phyloP scores from a whole-genome alignment of 2,797 vertebrate species.

The Aselliscus stoliczkanus region DNA sequence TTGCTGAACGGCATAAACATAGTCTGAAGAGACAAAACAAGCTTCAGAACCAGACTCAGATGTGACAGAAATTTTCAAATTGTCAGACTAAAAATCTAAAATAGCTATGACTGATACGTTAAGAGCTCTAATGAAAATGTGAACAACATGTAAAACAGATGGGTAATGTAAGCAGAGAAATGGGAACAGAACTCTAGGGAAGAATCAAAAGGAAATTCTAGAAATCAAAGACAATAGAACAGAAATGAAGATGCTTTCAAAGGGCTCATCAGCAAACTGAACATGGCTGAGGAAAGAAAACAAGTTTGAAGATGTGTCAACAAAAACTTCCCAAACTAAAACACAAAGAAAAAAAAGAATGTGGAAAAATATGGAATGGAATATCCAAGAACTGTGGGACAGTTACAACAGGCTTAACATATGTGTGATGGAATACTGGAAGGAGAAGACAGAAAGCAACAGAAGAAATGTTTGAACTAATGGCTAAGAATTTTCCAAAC shows the following conservation, averaged over 20 bases:
- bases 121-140: neutral
- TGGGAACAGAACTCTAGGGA: neutral
- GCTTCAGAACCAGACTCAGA: neutral
- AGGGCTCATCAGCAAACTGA: neutral
- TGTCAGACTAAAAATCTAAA: neutral
- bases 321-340: neutral
- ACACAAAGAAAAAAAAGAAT: neutral
- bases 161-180: neutral
- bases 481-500: neutral
- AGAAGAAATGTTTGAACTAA: neutral
- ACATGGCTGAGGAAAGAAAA: neutral
- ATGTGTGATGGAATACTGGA: neutral
- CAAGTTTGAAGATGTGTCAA: neutral
- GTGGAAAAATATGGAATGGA: neutral
- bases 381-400: neutral
- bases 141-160: neutral
- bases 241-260: neutral
- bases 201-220: neutral
- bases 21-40: neutral
- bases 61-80: neutral
- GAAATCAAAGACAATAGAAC: neutral
- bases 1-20: neutral
- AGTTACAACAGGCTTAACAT: neutral
- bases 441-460: neutral
- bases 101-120: neutral